Conservation (phyloP, 2,113 vertebrate species). For the Dasypus novemcinctus region DNA sequence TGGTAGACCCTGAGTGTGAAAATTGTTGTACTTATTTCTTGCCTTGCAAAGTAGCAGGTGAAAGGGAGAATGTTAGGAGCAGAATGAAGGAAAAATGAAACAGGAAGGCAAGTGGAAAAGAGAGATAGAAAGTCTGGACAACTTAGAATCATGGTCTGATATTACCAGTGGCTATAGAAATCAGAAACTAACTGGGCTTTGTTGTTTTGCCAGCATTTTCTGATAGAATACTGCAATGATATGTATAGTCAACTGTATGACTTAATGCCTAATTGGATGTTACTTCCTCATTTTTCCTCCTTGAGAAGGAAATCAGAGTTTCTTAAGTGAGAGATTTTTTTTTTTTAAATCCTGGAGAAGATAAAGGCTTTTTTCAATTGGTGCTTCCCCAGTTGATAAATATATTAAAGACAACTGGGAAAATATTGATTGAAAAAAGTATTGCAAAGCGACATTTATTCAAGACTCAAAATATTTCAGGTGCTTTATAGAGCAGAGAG, state of each 20-base stretch:
- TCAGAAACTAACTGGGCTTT: neutral
- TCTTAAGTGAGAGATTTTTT: conserved; percentile 45
- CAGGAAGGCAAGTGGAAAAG: neutral
- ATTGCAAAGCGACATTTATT: conserved; percentile 18
- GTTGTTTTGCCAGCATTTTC: neutral
- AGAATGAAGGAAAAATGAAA: neutral
- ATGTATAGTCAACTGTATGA: neutral
- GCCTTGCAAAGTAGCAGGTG: neutral
- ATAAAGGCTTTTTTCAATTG: conserved; percentile 2
- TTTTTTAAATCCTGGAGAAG: neutral
- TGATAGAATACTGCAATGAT: neutral
- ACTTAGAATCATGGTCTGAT: neutral
- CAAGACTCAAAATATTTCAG: conserved; percentile 39
- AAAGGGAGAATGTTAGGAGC: neutral
- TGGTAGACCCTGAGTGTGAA: neutral
- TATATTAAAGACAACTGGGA: neutral
- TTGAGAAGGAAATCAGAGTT: conserved; percentile 45
- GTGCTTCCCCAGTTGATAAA: conserved; percentile 22
- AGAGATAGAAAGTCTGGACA: neutral
- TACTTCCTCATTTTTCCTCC: neutral
- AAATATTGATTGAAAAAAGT: conserved; percentile 28
- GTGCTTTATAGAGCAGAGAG: conserved; percentile 36
- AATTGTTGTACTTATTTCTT: neutral
- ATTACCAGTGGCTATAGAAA: too few relatives aligned
- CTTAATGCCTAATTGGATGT: neutral